phyloP scores from a whole-genome alignment of 1,140 invertebrate species.

The Protaetia brevitarsis region DNA sequence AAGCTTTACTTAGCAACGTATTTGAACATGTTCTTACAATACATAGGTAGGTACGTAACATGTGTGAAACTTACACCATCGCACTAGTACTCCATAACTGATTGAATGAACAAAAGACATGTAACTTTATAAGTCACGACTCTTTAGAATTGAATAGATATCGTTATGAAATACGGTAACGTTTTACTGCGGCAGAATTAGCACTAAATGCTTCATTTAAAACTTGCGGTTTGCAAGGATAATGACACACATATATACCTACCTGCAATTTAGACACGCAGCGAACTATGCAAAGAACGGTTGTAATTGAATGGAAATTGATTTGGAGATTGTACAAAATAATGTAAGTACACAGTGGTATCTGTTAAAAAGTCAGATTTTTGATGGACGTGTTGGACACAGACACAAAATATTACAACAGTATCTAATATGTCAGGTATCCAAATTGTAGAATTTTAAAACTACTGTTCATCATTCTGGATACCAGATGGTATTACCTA shows the following conservation, averaged over 20 bases:
- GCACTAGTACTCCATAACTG: not conserved
- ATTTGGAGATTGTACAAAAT: too few species aligned
- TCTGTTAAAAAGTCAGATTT: too few species aligned
- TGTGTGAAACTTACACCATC: not conserved
- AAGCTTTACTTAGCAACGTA: too few species aligned
- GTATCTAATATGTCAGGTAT: too few species aligned
- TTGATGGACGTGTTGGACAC: too few species aligned
- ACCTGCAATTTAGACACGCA: not conserved
- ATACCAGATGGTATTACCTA: too few species aligned
- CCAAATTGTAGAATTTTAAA: too few species aligned
- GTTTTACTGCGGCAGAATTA: not conserved
- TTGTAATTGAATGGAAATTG: not conserved
- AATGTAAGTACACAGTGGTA: too few species aligned
- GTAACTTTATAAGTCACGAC: slow-evolving; percentile 9
- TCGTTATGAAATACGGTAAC: not conserved
- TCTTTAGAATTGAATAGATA: not conserved
- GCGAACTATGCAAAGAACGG: not conserved
- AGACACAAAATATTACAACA: too few species aligned
- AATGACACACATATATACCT: not conserved
- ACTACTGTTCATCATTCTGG: too few species aligned
- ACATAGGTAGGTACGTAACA: not conserved
- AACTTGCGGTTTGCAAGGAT: not conserved
- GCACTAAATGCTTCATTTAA: not conserved
- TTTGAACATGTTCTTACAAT: not conserved
- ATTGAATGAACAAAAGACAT: slow-evolving; percentile 1